Conservation (phyloP, 37 sponge, comb jelly and placozoan genomes). For the Crambe crambe region DNA sequence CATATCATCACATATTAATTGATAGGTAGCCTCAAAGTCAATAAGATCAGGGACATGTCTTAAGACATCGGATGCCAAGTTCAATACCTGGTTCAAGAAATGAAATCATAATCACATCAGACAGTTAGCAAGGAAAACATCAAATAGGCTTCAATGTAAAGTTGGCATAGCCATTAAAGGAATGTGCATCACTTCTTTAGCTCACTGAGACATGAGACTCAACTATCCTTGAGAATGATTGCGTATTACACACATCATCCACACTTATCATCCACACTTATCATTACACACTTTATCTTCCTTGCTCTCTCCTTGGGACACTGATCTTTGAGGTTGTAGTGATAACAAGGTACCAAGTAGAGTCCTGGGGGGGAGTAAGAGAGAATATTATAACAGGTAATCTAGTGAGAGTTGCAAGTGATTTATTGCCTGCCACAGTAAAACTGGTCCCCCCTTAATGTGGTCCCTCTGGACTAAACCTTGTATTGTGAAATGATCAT, state of each 20-base stretch:
- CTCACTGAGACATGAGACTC: too few relatives aligned
- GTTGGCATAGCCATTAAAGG: too few relatives aligned
- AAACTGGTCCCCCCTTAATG: too few relatives aligned
- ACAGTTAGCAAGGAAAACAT: neutral
- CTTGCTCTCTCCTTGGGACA: conserved; percentile 87
- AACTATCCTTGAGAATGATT: too few relatives aligned
- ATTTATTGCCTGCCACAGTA: too few relatives aligned
- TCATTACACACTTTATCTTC: conserved; percentile 91
- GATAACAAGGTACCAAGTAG: conserved; percentile 96
- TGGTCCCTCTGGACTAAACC: too few relatives aligned
- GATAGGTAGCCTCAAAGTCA: conserved; percentile 88
- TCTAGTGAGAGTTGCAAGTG: too few relatives aligned
- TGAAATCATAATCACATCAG: neutral
- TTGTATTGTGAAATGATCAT: too few relatives aligned
- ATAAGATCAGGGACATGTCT: conserved; percentile 90
- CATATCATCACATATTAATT: conserved; percentile 82
- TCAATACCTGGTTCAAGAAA: conserved; percentile 60
- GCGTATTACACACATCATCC: too few relatives aligned
- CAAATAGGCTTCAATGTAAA: too few relatives aligned
- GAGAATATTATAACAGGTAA: neutral
- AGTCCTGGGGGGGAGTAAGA: conserved; percentile 40
- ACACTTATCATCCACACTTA: too few relatives aligned
- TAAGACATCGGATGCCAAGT: conserved; percentile 93
- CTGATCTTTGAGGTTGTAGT: conserved; percentile 96
- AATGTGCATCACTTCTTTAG: too few relatives aligned